Evolutionary conservation across 2,797 vertebrate species (phyloP), one percentile per base, ranked within the genome.

Genomic region (Trachops cirrhosus): DNA sequence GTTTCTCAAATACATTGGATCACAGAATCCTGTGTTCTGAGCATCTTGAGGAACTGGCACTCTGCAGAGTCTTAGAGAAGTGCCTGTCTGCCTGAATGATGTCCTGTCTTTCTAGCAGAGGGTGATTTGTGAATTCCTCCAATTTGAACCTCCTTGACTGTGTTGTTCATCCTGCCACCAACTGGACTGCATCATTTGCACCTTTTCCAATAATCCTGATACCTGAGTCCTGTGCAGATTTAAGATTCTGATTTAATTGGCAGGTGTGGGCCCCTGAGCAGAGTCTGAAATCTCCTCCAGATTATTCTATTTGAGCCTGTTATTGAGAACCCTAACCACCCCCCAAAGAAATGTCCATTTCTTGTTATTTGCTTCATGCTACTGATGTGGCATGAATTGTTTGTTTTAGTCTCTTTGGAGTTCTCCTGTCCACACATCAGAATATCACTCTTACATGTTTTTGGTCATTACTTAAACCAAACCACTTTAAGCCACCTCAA

Each of bases 11-110:
- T 41, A n/a, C 8, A 70, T 68, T 46, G 39, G 39, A 29, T 50
- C n/a, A 5, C n/a, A 50, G 44, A 24, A 74, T 75, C 34, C n/a
- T 68, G 19, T 79, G 71, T 77, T 77, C 94, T 67, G 85, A 94
- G 64, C 32, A n/a, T 39, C 80, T 37, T 39, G 2, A 75, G 59
- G 48, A 89, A 22, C 3, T 0, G 1, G 9, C 0, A 0, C 16
- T 46, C 59, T 44, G 21, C 62, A 48, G 48, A 68, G n/a, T 62
- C 75, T 74, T 37, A 37, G 64, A 24, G 52, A 77, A 91, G 52
- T 19, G 64, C 8, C 18, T 9, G 16, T 68, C 15, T 5, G 15
- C 54, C 50, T 71, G 4, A 37, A 50, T 44, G 24, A 54, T 1
- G 5, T 3, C 21, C 37, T 50, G 2, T 70, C 50, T 59, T 46